Base-by-base conservation (phyloP, 2,888 invertebrate species). In the Caenorhabditis auriculariae region DNA sequence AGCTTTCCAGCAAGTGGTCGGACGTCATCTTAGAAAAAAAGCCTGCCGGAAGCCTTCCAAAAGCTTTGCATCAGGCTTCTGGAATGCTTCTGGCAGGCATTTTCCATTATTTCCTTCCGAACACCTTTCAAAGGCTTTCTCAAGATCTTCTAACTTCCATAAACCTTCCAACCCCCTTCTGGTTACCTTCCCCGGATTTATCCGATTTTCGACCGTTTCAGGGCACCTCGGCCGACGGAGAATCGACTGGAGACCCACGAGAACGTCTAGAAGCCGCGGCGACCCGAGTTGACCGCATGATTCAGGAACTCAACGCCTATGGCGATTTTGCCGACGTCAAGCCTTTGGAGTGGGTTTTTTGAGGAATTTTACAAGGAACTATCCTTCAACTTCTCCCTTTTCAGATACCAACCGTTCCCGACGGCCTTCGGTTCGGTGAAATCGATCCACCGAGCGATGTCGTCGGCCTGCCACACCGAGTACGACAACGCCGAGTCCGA, bases 401-500 rank as follows among this genome's bases (percentile, higher is more conserved):
- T 2, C 50, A 49, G 54, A n/a, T 54, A 65, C 41, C 63, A 60
- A 21, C 69, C 72, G n/a, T 72, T 72, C 54, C 72, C 72, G 2
- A 53, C 66, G 15, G 64, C 63, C 38, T 60, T 64, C 35, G 54
- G 43, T 9, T 66, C 66, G 1, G 39, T 69, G 9, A 58, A 60
- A 45, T 66, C 66, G 24, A 41, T 69, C 15, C 60, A 67, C 26
- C 53, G 70, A 17, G 67, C 70, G 28, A 60, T 64, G 67, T 70
- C 70, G 3, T 76, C 75, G 6, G 75, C 78, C 19, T 77, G 76
- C 51, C 77, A 78, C 47, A 78, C 78, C 2, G 78, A 78, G 51
- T 78, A 78, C 54, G 79, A 80, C 53, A 79, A 79, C 44, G 78
- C 75, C 1, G 77, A 78, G 42, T 71, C 68, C 19, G 58, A 70